A percentile compares a stretch with the other conserved stretches of the same genome.
phyloP scores from a whole-genome alignment of 2,113 vertebrate genomes.

The Xenopus tropicalis region DNA sequence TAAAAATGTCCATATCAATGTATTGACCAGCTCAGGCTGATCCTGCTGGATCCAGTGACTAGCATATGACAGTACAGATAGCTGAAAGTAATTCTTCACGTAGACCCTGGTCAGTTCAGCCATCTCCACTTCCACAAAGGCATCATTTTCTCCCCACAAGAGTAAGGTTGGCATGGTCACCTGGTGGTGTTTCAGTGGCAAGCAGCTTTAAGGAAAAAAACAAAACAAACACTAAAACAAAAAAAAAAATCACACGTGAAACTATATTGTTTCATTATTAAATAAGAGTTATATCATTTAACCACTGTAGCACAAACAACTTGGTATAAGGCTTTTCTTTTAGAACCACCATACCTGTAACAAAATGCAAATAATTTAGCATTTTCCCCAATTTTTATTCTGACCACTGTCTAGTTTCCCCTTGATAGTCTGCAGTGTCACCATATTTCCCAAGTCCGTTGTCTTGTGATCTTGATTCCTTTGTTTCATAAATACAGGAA shows the following conservation, averaged over 20 bases:
- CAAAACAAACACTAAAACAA: not conserved
- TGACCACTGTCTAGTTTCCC: too few relatives aligned
- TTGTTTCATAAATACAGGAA: too few relatives aligned
- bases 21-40: conserved; percentile 95
- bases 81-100: conserved; percentile 89
- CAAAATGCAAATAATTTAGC: too few relatives aligned
- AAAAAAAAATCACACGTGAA: not conserved
- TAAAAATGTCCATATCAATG: conserved; percentile 96
- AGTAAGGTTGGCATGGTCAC: conserved; percentile 86
- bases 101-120: conserved; percentile 89
- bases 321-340: too few relatives aligned
- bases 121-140: conserved; percentile 92
- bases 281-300: too few relatives aligned
- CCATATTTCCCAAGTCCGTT: too few relatives aligned
- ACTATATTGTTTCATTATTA: too few relatives aligned
- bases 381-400: too few relatives aligned
- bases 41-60: conserved; percentile 98
- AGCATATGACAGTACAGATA: conserved; percentile 90
- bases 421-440: too few relatives aligned
- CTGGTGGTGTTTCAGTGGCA: conserved; percentile 82
- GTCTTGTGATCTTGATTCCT: too few relatives aligned
- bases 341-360: too few relatives aligned
- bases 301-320: too few relatives aligned
- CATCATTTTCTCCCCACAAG: conserved; percentile 91
- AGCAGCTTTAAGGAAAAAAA: conserved; percentile 67